Base-by-base conservation (phyloP, 2,888 invertebrate species). In the Tortricodes alternella region DNA sequence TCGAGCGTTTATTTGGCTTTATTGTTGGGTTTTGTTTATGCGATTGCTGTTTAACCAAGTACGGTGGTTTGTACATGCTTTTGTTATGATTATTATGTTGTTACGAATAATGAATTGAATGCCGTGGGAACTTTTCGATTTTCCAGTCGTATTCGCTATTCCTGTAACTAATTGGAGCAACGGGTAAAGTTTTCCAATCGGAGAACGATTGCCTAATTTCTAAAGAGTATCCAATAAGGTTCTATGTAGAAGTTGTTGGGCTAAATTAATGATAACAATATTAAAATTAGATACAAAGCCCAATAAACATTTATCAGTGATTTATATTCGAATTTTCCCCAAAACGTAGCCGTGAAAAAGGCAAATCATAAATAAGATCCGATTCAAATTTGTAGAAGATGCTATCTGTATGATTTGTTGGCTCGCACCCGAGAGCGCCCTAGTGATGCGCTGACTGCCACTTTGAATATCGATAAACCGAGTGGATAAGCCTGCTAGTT, bases 371-470 rank as follows among this genome's bases (percentile, higher is more conserved):
- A 91, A 91, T 89, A 90, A 90, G 89, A 89, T 90, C 90, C 89
- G 91, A 89, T 90, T 91, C 91, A 91, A 91, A 91, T 91, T 91
- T 91, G 90, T 91, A 87, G 87, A 89, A 89, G 91, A 91, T 91
- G 86, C 77, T 91, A 91, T 91, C 91, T 70, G 74, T 80, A 84
- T 91, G 91, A 91, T 90, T 91, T 91, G 81, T 91, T 76, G 82
- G 82, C 89, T 89, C 89, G 87, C 86, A 87, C 86, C 84, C 88
- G 83, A 85, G 81, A 85, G 81, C 81, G 80, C 80, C 80, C 83
- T 89, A 90, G 90, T 89, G 90, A 86, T 85, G 90, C 78, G 83
- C 89, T 87, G 84, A 89, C 85, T 84, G 79, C 77, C 63, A 63
- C 70, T 73, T 80, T 77, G 78, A 76, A 73, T 85, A 81, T 83